phyloP scores from a whole-genome alignment of 2,113 vertebrate genomes.

The Chaetops frenatus region DNA sequence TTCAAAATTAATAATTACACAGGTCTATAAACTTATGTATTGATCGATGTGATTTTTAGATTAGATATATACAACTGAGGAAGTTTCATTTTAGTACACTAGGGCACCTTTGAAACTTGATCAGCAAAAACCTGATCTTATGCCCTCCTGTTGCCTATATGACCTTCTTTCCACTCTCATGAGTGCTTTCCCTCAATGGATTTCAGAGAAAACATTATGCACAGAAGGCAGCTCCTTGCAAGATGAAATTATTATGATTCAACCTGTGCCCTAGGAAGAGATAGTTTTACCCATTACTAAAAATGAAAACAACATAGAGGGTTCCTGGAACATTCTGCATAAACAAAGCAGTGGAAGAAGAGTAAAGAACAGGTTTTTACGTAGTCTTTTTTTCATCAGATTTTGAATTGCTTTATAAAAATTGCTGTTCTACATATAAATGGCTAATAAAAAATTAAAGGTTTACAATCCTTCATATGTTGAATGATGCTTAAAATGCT shows the following conservation, averaged over 20 bases:
- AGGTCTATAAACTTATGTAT: background rate
- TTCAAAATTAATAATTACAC: background rate
- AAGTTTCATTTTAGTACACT: conserved; percentile 1
- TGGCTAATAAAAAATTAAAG: background rate
- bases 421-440: background rate
- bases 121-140: background rate
- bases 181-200: background rate
- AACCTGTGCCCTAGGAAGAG: background rate
- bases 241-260: background rate
- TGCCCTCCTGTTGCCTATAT: background rate
- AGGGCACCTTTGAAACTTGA: background rate
- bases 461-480: background rate
- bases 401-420: background rate
- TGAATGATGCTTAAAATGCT: background rate
- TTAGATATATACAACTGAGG: background rate
- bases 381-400: background rate
- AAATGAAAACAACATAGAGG: background rate
- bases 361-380: background rate
- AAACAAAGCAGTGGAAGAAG: background rate
- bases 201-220: background rate
- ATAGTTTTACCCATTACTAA: background rate
- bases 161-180: background rate
- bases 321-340: background rate
- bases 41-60: background rate
- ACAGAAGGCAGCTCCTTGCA: background rate